Conservation (phyloP, 2,888 invertebrate species). For the Cheilosia scutellata region DNA sequence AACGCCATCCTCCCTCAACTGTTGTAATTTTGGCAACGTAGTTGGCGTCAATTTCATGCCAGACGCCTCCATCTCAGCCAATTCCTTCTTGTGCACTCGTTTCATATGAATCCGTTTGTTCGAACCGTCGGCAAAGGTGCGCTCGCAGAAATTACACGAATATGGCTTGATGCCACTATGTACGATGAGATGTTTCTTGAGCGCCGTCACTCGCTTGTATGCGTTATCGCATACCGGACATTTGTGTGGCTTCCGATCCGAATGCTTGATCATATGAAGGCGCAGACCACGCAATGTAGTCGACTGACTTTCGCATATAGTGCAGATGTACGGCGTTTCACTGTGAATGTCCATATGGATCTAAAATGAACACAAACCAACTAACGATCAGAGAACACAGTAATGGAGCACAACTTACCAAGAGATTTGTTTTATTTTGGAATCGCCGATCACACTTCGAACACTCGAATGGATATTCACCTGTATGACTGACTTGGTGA, state of each 20-base stretch:
- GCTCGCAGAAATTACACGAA: constrained; percentile 69
- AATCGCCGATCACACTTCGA: constrained; percentile 64
- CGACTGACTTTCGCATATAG: constrained; percentile 55
- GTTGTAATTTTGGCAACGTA: constrained; percentile 82
- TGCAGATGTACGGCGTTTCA: constrained; percentile 67
- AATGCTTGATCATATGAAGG: constrained; percentile 70
- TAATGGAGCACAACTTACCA: constrained; percentile 35
- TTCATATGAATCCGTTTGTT: constrained; percentile 70
- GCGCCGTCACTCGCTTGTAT: constrained; percentile 64
- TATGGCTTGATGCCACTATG: constrained; percentile 82
- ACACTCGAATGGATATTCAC: constrained; percentile 64
- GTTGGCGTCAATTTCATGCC: constrained; percentile 80
- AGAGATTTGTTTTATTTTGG: constrained; percentile 64
- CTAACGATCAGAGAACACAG: no score
- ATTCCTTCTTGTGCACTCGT: constrained; percentile 62
- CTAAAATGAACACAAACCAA: constrained; percentile 25
- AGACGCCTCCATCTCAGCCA: constrained; percentile 80
- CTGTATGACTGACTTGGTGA: constrained; percentile 64
- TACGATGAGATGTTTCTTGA: constrained; percentile 69
- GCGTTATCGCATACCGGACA: constrained; percentile 66
- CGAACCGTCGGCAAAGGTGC: constrained; percentile 68
- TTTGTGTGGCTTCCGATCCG: constrained; percentile 63
- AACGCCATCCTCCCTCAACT: constrained; percentile 77
- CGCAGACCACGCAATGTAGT: constrained; percentile 64
- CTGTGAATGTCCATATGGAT: constrained; percentile 72